A percentile compares a stretch with the other conserved stretches of the same genome.
phyloP scores from a whole-genome alignment of 1,140 invertebrate genomes.

The Penaeus vannamei region DNA sequence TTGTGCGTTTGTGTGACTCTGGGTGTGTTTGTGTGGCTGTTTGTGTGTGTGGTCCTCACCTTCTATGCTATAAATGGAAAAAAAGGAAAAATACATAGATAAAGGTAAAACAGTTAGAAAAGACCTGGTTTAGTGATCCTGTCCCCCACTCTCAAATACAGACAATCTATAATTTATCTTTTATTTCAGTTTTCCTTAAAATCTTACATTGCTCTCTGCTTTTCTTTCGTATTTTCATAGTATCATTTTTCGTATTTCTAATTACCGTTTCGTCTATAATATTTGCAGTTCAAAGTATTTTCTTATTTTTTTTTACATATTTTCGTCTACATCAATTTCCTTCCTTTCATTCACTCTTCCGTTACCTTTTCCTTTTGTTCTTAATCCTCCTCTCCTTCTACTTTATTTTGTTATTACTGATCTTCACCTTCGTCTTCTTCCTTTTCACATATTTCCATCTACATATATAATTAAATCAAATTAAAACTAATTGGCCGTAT shows the following conservation, averaged over 20 bases:
- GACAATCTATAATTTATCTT: not conserved
- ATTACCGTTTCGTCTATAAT: not conserved
- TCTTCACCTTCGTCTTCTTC: not conserved
- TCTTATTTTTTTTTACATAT: not conserved
- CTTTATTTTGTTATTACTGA: not conserved
- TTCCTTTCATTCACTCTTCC: not conserved
- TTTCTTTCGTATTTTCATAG: not conserved
- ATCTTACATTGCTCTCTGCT: not conserved
- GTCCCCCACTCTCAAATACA: no score
- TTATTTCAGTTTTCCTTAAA: not conserved
- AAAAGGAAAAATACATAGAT: no score
- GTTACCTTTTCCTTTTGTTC: not conserved
- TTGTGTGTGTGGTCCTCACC: not conserved
- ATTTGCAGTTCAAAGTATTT: not conserved
- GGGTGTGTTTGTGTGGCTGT: not conserved
- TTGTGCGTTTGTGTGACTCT: not conserved
- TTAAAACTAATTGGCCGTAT: no score
- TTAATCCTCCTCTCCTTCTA: not conserved
- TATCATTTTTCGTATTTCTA: not conserved
- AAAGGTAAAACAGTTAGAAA: no score
- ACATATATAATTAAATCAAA: not conserved
- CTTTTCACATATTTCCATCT: not conserved
- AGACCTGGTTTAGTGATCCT: not conserved
- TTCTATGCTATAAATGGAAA: no score
- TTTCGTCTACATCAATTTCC: not conserved